Conservation (phyloP, 2,888 invertebrate species). For the Melinopterus prodromus region DNA sequence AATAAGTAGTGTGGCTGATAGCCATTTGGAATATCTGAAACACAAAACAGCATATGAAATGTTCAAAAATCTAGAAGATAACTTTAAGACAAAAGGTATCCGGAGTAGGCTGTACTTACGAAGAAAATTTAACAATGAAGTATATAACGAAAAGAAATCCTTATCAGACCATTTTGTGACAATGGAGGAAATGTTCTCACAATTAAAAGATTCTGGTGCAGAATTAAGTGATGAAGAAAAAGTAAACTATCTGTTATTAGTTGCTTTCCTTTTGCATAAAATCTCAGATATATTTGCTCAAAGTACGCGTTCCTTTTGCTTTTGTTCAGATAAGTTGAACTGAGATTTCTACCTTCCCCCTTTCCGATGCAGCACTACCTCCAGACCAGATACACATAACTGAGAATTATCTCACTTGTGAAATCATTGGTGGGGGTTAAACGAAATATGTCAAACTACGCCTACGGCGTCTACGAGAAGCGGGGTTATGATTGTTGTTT, state of each 20-base stretch:
- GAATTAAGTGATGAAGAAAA: constrained; percentile 25
- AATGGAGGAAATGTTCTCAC: constrained; percentile 34
- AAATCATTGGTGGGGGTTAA: too few relatives aligned
- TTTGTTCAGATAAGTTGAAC: too few relatives aligned
- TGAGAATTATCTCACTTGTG: too few relatives aligned
- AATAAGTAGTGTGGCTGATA: constrained; percentile 23
- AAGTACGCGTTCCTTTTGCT: too few relatives aligned
- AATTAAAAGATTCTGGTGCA: constrained; percentile 31
- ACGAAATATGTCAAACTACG: too few relatives aligned
- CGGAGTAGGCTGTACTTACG: background rate
- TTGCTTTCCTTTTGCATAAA: too few relatives aligned
- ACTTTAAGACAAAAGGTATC: constrained; percentile 32
- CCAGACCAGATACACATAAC: too few relatives aligned
- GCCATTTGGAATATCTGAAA: constrained; percentile 20
- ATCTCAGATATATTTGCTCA: too few relatives aligned
- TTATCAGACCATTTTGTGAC: constrained; percentile 25
- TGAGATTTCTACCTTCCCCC: too few relatives aligned
- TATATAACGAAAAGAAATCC: constrained; percentile 24
- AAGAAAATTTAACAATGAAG: background rate
- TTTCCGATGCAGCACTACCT: too few relatives aligned
- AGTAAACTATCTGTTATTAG: constrained; percentile 20
- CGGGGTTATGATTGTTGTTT: too few relatives aligned
- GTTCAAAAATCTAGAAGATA: constrained; percentile 33
- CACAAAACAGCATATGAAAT: constrained; percentile 27
- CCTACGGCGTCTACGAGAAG: too few relatives aligned